Percentiles rank a stretch among this genome's conserved stretches.
phyloP scores from a whole-genome alignment of 2,113 vertebrate species.

The Caloenas nicobarica region DNA sequence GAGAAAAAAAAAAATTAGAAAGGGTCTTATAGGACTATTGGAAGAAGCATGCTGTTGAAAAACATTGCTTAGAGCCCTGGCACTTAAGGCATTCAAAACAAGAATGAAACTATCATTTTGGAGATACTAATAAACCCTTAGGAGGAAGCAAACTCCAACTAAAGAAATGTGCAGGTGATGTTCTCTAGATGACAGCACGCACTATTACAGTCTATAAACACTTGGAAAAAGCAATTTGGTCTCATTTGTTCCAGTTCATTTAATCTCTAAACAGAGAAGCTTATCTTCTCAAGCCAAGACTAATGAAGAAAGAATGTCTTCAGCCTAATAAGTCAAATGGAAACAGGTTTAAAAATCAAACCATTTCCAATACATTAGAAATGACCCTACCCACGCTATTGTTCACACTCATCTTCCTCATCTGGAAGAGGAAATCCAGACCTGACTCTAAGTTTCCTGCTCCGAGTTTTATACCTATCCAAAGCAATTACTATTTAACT shows the following conservation, averaged over 20 bases:
- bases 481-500: neutral
- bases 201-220: neutral
- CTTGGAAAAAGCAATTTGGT: neutral
- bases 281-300: slow-evolving; percentile 34
- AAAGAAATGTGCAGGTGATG: neutral
- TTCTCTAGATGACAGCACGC: neutral
- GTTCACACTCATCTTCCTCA: neutral
- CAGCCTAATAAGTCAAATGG: neutral
- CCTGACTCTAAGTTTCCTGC: neutral
- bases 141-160: neutral
- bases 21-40: neutral
- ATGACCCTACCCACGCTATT: neutral
- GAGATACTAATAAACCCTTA: neutral
- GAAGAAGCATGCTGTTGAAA: neutral
- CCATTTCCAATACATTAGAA: neutral
- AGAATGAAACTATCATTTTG: neutral
- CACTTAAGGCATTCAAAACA: neutral
- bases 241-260: slow-evolving; percentile 6
- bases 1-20: neutral
- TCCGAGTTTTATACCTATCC: neutral
- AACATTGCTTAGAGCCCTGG: neutral
- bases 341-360: slow-evolving; percentile 17
- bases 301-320: slow-evolving; percentile 13
- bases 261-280: neutral
- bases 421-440: neutral